Percentiles rank a stretch among this genome's conserved stretches.
phyloP scores from a whole-genome alignment of 92 coral and sea anemone genomes.

The Zoanthus solanderi region DNA sequence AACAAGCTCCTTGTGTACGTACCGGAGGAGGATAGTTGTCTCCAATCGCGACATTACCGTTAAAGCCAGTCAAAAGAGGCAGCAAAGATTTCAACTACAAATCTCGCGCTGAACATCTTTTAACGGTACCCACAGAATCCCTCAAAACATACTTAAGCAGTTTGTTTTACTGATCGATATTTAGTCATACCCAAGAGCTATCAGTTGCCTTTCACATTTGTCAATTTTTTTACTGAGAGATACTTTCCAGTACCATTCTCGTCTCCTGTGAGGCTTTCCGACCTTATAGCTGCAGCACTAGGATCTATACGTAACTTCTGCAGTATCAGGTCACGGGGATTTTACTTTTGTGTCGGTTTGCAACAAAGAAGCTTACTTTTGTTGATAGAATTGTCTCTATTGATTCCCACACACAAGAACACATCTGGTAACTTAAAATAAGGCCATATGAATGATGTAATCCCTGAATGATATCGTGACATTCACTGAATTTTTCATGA shows the following conservation, averaged over 20 bases:
- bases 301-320: not conserved
- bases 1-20: too few species aligned
- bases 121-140: not conserved
- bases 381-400: not conserved
- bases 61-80: not conserved
- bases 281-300: not conserved
- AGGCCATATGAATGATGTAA: conserved; percentile 13
- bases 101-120: not conserved
- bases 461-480: not conserved
- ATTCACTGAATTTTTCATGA: not conserved
- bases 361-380: not conserved
- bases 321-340: not conserved
- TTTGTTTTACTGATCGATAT: conserved; percentile 6
- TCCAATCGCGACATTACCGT: not conserved
- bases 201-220: conserved; percentile 2
- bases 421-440: conserved; percentile 28
- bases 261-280: not conserved
- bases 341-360: conserved; percentile 3
- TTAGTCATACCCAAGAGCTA: not conserved
- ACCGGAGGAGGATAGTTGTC: too few species aligned
- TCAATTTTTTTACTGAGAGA: not conserved
- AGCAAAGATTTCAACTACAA: not conserved
- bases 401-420: conserved; percentile 14
- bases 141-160: not conserved
- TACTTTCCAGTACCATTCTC: not conserved